Percentiles rank a stretch among this genome's conserved stretches.
Evolutionary conservation across 1,140 invertebrate genomes (phyloP).

Genomic region (Dendroctonus ponderosae): DNA sequence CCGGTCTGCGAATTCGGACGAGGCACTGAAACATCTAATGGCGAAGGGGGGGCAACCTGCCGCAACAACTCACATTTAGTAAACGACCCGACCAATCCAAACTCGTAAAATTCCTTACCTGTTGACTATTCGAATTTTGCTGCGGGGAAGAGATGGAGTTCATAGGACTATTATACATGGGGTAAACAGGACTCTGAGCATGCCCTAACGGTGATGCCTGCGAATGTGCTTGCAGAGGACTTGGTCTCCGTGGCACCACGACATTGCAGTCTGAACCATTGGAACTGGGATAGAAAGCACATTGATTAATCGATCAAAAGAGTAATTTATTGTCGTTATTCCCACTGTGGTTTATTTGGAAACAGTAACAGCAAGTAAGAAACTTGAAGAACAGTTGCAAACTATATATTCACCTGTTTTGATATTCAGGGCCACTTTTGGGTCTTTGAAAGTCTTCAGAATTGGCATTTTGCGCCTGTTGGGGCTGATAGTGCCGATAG

Average conservation of each 20-base stretch:
- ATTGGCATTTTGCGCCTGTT: conserved; percentile 60
- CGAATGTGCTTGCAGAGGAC: conserved; percentile 61
- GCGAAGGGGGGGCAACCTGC: conserved; percentile 62
- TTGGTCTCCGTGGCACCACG: conserved; percentile 64
- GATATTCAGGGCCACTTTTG: conserved; percentile 58
- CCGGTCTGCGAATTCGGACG: conserved; percentile 61
- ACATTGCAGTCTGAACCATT: conserved; percentile 61
- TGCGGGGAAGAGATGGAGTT: conserved; percentile 68
- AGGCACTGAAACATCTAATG: conserved; percentile 65
- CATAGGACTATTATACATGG: conserved; percentile 76
- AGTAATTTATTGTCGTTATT: neutral
- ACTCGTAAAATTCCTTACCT: conserved; percentile 11
- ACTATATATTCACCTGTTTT: conserved; percentile 18
- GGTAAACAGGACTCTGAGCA: conserved; percentile 72
- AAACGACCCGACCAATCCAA: neutral
- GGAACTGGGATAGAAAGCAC: conserved; percentile 32
- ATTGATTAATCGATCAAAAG: no score
- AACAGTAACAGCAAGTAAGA: neutral
- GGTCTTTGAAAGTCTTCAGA: conserved; percentile 66
- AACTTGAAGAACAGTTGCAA: neutral
- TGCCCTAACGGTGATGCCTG: conserved; percentile 58
- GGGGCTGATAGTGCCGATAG: conserved; percentile 49
- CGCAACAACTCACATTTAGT: conserved; percentile 3
- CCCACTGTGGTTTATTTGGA: neutral
- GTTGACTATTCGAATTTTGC: conserved; percentile 57